phyloP scores from a whole-genome alignment of 2,888 invertebrate species.

The Diogma glabrata region DNA sequence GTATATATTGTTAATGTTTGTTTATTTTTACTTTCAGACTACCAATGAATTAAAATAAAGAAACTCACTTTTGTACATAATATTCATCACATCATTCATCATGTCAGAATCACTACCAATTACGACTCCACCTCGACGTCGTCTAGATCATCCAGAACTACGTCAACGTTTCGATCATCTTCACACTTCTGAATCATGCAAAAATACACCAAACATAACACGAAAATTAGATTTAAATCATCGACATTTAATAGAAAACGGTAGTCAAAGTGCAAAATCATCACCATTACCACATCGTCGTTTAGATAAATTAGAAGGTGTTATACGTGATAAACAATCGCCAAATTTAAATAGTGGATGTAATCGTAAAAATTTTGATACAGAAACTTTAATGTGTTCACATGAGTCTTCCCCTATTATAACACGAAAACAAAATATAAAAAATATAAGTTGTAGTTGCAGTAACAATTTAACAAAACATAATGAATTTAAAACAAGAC shows the following conservation, averaged over 20 bases:
- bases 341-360: conserved; percentile 9
- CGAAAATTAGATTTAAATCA: conserved; percentile 18
- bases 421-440: conserved; percentile 8
- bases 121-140: conserved; percentile 17
- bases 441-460: background rate
- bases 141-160: conserved; percentile 14
- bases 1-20: background rate
- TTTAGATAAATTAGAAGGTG: conserved; percentile 20
- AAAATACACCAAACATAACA: conserved; percentile 19
- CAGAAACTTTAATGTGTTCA: conserved; percentile 14
- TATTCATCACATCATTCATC: too few relatives aligned
- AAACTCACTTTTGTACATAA: too few relatives aligned
- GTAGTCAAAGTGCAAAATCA: conserved; percentile 20
- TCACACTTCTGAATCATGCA: conserved; percentile 19
- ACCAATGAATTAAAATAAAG: background rate
- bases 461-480: too few relatives aligned
- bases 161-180: conserved; percentile 9
- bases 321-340: conserved; percentile 21
- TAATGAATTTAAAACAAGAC: background rate
- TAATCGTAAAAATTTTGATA: background rate
- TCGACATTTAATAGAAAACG: conserved; percentile 17
- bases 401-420: conserved; percentile 17
- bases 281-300: conserved; percentile 21
- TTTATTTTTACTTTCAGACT: background rate
- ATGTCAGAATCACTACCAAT: conserved; percentile 20